Evolutionary conservation across 2,888 invertebrate genomes (phyloP), one percentile per base, ranked within the genome.

Genomic region (Lapara coniferarum): DNA sequence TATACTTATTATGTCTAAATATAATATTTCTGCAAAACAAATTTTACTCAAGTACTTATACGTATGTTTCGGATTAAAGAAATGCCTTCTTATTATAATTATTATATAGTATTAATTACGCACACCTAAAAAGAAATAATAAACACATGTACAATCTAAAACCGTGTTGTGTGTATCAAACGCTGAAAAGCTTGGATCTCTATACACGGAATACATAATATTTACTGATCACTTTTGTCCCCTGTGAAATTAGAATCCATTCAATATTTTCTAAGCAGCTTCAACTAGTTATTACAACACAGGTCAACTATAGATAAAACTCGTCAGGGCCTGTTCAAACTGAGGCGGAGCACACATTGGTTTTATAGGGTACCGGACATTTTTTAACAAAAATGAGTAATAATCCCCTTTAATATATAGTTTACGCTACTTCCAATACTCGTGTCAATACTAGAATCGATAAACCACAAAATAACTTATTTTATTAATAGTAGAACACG

Each of bases 1-100:
- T 52, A 0, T 68, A 58, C 13, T 46, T 25, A 14, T 37, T 58
- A 58, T 63, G 46, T 16, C 44, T 46, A 12, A 16, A 59, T 59
- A 59, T 59, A 16, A 37, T 58, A 63, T 63, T 63, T 63, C 49
- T 49, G 49, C 12, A 46, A 63, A 16, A 63, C 19, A 46, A 49
- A 49, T 49, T 63, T 46, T 63, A 63, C 63, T 63, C 46, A 19
- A 63, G 59, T 63, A 16, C 46, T n/a, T n/a, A n/a, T n/a, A 16
- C 19, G 46, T 58, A 58, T 63, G 49, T 59, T 46, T 49, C 46
- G 63, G 4, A 7, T 19, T 8, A 13, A 46, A 46, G 13, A 19
- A 49, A 63, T 49, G 63, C 63, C 63, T 63, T 63, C 13, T 10
- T 63, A 55, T 55, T 55, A 19, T 19, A 49, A 63, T 46, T 37